Conservation (phyloP, 2,888 invertebrate species). For the Ommatoiulus sabulosus region DNA sequence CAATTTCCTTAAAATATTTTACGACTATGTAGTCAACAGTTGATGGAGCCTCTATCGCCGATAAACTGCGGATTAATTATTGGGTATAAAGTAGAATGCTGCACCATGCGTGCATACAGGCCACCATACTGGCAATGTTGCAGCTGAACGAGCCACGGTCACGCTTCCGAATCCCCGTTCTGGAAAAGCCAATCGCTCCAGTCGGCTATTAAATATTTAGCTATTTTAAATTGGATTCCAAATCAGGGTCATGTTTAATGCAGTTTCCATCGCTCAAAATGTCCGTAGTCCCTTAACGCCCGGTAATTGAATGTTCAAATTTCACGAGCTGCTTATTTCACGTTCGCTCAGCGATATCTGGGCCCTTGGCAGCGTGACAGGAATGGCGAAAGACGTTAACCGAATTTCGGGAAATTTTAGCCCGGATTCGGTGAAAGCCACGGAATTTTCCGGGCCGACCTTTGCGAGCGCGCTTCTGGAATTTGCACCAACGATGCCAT, state of each 20-base stretch:
- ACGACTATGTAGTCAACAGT: too few species aligned
- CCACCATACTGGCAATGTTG: too few species aligned
- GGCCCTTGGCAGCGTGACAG: not conserved
- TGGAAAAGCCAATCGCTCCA: not conserved
- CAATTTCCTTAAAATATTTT: too few species aligned
- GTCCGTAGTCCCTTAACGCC: conserved; percentile 3
- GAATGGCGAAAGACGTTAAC: not conserved
- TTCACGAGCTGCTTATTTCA: not conserved
- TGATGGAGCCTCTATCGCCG: too few species aligned
- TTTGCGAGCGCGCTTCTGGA: not conserved
- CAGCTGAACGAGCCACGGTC: not conserved
- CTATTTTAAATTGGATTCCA: conserved; percentile 36
- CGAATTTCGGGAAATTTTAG: conserved; percentile 14
- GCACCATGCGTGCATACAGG: not conserved
- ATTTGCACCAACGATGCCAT: not conserved
- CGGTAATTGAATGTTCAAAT: conserved; percentile 14
- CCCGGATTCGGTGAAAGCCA: not conserved
- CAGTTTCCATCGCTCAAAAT: not conserved
- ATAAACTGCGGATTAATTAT: not conserved
- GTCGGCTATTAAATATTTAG: conserved; percentile 1
- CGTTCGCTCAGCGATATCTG: not conserved
- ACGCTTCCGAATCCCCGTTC: not conserved
- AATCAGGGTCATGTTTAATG: conserved; percentile 36
- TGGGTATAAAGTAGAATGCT: not conserved
- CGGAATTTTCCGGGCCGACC: not conserved